Conservation (phyloP, 2,888 invertebrate genomes). For the Plagiodera versicolora region DNA sequence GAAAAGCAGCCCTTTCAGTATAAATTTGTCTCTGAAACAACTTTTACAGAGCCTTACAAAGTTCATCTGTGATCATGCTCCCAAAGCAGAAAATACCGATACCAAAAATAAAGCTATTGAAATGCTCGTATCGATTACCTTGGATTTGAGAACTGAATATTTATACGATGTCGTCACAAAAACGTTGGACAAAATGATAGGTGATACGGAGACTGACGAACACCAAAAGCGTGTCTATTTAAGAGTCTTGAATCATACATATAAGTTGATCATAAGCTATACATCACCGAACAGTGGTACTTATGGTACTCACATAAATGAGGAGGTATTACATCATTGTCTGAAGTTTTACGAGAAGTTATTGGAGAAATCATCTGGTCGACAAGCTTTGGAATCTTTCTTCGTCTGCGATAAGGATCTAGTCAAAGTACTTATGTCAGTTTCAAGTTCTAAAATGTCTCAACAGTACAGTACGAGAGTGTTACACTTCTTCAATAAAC, state of each 20-base stretch:
- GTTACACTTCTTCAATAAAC: conserved; percentile 76
- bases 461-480: conserved; percentile 75
- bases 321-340: conserved; percentile 66
- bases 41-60: conserved; percentile 65
- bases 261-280: conserved; percentile 67
- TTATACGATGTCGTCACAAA: conserved; percentile 66
- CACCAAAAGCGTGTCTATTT: conserved; percentile 66
- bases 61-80: conserved; percentile 65
- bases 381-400: conserved; percentile 80
- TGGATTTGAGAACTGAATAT: conserved; percentile 77
- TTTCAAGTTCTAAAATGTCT: conserved; percentile 73
- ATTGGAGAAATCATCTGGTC: conserved; percentile 78
- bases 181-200: conserved; percentile 65
- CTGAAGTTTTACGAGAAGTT: conserved; percentile 85
- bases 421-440: conserved; percentile 77
- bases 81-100: conserved; percentile 65
- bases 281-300: conserved; percentile 48
- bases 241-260: conserved; percentile 66
- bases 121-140: conserved; percentile 73
- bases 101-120: conserved; percentile 67
- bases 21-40: conserved; percentile 67
- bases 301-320: conserved; percentile 56
- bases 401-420: conserved; percentile 73
- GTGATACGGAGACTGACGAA: conserved; percentile 66
- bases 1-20: conserved; percentile 60